Conservation (phyloP, 1,140 invertebrate genomes). For the Drosophila nebulosa region DNA sequence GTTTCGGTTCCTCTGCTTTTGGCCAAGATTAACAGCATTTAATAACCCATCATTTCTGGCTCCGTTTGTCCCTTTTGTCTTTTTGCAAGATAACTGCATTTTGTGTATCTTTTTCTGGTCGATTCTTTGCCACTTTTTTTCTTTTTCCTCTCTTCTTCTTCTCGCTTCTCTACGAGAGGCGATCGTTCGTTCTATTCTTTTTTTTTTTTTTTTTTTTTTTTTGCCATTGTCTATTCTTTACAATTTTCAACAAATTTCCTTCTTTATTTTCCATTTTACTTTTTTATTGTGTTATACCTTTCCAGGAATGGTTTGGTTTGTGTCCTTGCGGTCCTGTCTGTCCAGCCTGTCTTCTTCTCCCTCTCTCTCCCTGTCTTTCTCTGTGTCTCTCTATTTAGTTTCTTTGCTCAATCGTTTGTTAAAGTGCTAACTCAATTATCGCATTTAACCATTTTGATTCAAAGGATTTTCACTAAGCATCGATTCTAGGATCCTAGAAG, state of each 20-base stretch:
- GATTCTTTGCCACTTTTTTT: constrained; percentile 64
- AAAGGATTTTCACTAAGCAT: no score
- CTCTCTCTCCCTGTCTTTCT: neutral
- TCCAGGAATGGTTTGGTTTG: constrained; percentile 37
- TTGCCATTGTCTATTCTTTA: constrained; percentile 3
- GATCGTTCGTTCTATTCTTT: no score
- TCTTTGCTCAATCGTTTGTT: constrained; percentile 21
- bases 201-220: constrained; percentile 23
- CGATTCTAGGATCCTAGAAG: no score
- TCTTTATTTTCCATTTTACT: constrained; percentile 32
- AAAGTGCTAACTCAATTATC: constrained; percentile 52
- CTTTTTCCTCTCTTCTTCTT: constrained; percentile 62
- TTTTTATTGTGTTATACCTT: constrained; percentile 66
- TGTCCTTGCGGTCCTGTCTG: constrained; percentile 16
- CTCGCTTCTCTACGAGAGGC: no score
- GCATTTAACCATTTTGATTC: neutral
- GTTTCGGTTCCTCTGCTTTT: neutral
- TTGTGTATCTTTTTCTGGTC: constrained; percentile 41
- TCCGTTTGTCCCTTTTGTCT: constrained; percentile 12
- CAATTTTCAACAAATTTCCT: constrained; percentile 33
- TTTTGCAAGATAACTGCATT: constrained; percentile 68
- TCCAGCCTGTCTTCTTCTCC: neutral
- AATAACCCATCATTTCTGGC: constrained; percentile 70
- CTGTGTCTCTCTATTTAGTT: no score
- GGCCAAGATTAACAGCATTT: constrained; percentile 72